These are phyloP conservation scores for Metopolophium dirhodum DNA, from an alignment of 1,140 invertebrate species.

Conservation along the genomic window DNA sequence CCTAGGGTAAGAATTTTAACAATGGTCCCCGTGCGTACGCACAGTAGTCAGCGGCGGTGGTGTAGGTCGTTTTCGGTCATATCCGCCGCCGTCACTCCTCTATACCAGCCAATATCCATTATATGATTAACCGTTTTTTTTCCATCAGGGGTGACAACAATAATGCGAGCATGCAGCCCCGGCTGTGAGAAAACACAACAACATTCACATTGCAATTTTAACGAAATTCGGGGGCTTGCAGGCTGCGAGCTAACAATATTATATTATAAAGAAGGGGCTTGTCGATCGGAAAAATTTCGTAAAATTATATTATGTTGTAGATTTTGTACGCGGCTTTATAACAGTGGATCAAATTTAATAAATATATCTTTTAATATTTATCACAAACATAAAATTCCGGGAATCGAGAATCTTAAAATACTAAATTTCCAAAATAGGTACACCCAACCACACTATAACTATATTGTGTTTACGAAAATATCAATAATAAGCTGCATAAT, in stretches of 20 bases:
- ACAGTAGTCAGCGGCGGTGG: background rate
- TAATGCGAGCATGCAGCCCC: background rate
- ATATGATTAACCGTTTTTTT: constrained; percentile 52
- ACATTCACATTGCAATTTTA: constrained; percentile 29
- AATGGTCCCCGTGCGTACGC: constrained; percentile 25
- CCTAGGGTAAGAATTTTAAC: constrained; percentile 57
- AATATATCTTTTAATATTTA: background rate
- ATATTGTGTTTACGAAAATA: background rate
- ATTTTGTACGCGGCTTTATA: background rate
- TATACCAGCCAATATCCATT: constrained; percentile 11
- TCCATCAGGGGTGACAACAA: constrained; percentile 40
- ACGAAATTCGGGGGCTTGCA: constrained; percentile 9
- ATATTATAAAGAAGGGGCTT: background rate
- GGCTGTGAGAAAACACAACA: background rate
- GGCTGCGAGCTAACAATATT: background rate
- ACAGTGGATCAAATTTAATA: background rate
- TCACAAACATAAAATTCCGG: background rate
- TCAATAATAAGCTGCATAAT: background rate
- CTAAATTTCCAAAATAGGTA: background rate
- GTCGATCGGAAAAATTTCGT: background rate
- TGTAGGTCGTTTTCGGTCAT: constrained; percentile 18
- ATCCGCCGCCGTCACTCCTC: background rate
- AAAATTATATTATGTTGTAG: background rate
- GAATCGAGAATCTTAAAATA: background rate
- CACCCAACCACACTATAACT: background rate